Percentiles rank a stretch among this genome's conserved stretches.
Conservation (phyloP, 1,140 invertebrate genomes). For the Amyelois transitella region DNA sequence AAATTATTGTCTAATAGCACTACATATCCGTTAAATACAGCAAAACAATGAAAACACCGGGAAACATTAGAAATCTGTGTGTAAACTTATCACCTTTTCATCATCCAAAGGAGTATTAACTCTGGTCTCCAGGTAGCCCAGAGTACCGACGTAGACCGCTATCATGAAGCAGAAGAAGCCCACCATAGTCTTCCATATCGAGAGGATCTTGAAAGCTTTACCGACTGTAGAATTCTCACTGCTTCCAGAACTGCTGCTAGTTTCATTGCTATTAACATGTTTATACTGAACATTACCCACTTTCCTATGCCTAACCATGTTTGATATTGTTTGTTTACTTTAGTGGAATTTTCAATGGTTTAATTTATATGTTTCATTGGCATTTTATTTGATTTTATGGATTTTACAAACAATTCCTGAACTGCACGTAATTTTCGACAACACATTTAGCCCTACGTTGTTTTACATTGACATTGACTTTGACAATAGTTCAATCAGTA, state of each 20-base stretch:
- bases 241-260: slow-evolving; percentile 49
- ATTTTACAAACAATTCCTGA: slow-evolving; percentile 1
- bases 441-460: slow-evolving; percentile 2
- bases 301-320: slow-evolving; percentile 61
- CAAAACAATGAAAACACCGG: no score
- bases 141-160: slow-evolving; percentile 83
- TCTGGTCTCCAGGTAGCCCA: slow-evolving; percentile 89
- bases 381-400: slow-evolving; percentile 1
- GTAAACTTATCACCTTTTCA: slow-evolving; percentile 78
- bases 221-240: slow-evolving; percentile 39
- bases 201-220: slow-evolving; percentile 42
- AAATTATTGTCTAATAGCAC: no score
- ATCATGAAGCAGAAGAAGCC: slow-evolving; percentile 75
- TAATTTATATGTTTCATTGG: slow-evolving; percentile 20
- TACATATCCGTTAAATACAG: no score
- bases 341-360: background rate
- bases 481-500: no score
- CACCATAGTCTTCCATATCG: slow-evolving; percentile 72
- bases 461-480: no score
- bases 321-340: background rate
- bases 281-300: slow-evolving; percentile 29
- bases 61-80: no score
- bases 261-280: slow-evolving; percentile 66
- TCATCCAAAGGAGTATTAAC: slow-evolving; percentile 90
- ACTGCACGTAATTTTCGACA: background rate